Evolutionary conservation across 1,140 invertebrate species (phyloP).

Genomic region (Lanistes nyassanus): DNA sequence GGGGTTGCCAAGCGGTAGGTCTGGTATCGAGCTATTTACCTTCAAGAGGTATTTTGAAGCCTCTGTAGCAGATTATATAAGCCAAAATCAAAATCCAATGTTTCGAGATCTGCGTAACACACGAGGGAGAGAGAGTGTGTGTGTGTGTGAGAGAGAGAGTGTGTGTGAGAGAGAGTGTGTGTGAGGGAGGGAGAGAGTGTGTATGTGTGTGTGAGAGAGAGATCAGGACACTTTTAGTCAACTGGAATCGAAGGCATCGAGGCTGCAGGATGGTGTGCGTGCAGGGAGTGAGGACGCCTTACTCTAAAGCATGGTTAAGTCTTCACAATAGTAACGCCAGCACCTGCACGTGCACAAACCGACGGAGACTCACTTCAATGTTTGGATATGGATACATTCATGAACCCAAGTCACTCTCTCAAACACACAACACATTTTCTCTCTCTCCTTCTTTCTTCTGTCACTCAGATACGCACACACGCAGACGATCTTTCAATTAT

Average conservation of each 20-base stretch:
- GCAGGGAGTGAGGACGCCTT: background rate
- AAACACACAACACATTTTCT: background rate
- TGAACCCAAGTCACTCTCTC: background rate
- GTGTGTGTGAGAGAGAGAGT: slow-evolving; percentile 20
- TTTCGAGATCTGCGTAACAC: too few relatives aligned
- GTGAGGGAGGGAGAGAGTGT: too few relatives aligned
- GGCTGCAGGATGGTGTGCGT: background rate
- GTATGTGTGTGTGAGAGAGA: background rate
- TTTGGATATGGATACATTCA: background rate
- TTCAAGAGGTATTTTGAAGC: too few relatives aligned
- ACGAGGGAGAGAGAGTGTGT: background rate
- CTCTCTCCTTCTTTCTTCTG: too few relatives aligned
- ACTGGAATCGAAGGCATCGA: background rate
- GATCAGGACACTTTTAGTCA: background rate
- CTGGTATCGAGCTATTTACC: too few relatives aligned
- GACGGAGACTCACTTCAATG: background rate
- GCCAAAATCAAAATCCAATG: too few relatives aligned
- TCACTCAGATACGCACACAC: background rate
- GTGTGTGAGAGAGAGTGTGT: background rate
- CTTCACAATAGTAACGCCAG: background rate
- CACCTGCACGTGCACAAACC: background rate
- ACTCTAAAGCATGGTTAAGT: background rate
- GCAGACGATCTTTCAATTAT: background rate
- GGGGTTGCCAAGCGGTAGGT: too few relatives aligned
- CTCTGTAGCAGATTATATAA: too few relatives aligned